phyloP scores from a whole-genome alignment of 2,113 vertebrate species.

The Passer montanus region DNA sequence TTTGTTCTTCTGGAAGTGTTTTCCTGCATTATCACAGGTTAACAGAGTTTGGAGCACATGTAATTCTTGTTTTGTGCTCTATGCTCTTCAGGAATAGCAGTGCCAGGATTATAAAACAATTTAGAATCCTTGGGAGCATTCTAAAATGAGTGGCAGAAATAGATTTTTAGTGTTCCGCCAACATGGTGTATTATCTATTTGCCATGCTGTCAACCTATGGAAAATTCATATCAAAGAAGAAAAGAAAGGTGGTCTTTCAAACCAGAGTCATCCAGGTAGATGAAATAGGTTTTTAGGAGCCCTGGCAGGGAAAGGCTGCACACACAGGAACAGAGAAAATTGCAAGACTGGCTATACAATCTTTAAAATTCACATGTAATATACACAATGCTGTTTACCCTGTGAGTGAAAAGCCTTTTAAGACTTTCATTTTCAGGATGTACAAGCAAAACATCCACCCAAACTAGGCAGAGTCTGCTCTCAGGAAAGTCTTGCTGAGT shows the following conservation, averaged over 20 bases:
- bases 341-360: background rate
- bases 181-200: accelerated
- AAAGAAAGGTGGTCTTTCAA: background rate
- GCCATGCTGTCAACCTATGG: background rate
- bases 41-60: background rate
- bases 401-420: background rate
- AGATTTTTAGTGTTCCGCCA: background rate
- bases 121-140: background rate
- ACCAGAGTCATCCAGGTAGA: background rate
- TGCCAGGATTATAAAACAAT: background rate
- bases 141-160: background rate
- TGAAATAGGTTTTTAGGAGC: background rate
- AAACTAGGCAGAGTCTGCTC: background rate
- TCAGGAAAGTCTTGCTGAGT: accelerated
- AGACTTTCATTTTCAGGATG: background rate
- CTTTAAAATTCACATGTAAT: background rate
- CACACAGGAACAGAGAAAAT: background rate
- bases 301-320: background rate
- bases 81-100: background rate
- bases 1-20: background rate
- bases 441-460: background rate
- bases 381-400: background rate
- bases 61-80: background rate
- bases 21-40: background rate
- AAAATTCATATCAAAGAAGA: background rate